These are phyloP conservation scores for Mythimna lalbum DNA, from an alignment of 2,888 invertebrate genomes.

Conservation along the genomic window DNA sequence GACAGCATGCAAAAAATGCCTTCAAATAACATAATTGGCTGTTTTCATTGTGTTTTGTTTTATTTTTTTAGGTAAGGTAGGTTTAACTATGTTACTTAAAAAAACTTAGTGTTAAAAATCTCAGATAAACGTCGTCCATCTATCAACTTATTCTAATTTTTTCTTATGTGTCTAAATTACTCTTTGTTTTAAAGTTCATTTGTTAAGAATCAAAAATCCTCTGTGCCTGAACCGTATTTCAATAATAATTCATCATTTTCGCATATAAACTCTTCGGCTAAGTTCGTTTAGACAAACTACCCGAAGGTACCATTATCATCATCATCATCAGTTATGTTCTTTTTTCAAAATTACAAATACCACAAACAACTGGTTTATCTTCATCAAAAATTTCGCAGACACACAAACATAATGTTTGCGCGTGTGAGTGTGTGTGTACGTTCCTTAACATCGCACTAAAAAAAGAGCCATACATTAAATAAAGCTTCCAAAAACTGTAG, in stretches of 20 bases:
- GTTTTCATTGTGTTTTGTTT: slow-evolving; percentile 7
- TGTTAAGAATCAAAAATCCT: neutral
- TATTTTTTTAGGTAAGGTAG: neutral
- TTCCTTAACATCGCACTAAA: slow-evolving; percentile 79
- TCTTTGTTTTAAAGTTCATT: slow-evolving; percentile 4
- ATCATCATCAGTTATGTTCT: slow-evolving; percentile 19
- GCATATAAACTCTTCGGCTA: slow-evolving; percentile 17
- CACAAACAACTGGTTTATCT: slow-evolving; percentile 64
- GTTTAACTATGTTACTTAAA: neutral
- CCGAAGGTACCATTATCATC: slow-evolving; percentile 24
- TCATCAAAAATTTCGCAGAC: slow-evolving; percentile 79
- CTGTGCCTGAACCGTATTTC: neutral
- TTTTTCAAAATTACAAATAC: slow-evolving; percentile 46
- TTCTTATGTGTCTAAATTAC: slow-evolving; percentile 13
- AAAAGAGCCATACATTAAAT: slow-evolving; percentile 65
- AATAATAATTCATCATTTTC: slow-evolving; percentile 18
- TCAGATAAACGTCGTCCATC: neutral
- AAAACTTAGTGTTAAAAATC: neutral
- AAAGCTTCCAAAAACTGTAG: slow-evolving; percentile 63
- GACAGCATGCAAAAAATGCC: slow-evolving; percentile 51
- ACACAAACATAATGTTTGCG: slow-evolving; percentile 78
- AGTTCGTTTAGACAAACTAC: slow-evolving; percentile 19
- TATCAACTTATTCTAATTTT: neutral
- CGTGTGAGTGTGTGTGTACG: slow-evolving; percentile 87
- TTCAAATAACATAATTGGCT: slow-evolving; percentile 51